Evolutionary conservation across 2,888 invertebrate species (phyloP).

Genomic region (Lomographa bimaculata): DNA sequence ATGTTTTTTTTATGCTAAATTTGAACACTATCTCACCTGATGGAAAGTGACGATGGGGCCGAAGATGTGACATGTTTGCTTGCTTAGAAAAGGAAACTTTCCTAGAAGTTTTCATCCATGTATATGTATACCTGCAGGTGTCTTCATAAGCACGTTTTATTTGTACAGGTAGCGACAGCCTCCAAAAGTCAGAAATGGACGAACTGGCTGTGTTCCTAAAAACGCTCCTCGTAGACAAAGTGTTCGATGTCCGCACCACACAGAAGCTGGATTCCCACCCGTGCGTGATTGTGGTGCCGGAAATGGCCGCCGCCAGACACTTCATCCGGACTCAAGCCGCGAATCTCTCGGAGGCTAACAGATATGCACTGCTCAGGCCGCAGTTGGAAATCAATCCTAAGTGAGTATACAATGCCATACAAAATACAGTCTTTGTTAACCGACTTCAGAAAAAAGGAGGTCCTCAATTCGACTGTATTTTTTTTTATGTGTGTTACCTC

Average conservation of each 20-base stretch:
- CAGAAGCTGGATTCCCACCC: slow-evolving; percentile 94
- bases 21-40: no score
- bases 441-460: no score
- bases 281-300: slow-evolving; percentile 96
- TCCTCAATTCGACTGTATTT: no score
- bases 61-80: no score
- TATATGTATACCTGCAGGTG: no score
- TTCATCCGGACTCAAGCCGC: slow-evolving; percentile 95
- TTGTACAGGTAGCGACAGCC: slow-evolving; percentile 82
- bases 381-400: slow-evolving; percentile 97
- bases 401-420: no score
- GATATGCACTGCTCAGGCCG: slow-evolving; percentile 94
- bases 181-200: slow-evolving; percentile 90
- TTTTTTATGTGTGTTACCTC: no score
- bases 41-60: no score
- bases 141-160: not conserved
- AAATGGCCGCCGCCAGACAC: slow-evolving; percentile 98
- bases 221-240: slow-evolving; percentile 89
- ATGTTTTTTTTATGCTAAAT: no score
- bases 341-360: slow-evolving; percentile 91
- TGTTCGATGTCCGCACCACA: slow-evolving; percentile 92
- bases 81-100: no score
- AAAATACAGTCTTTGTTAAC: no score
- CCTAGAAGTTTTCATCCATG: no score
- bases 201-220: slow-evolving; percentile 92